phyloP scores from a whole-genome alignment of 2,888 invertebrate genomes.

The Byasa hedistus region DNA sequence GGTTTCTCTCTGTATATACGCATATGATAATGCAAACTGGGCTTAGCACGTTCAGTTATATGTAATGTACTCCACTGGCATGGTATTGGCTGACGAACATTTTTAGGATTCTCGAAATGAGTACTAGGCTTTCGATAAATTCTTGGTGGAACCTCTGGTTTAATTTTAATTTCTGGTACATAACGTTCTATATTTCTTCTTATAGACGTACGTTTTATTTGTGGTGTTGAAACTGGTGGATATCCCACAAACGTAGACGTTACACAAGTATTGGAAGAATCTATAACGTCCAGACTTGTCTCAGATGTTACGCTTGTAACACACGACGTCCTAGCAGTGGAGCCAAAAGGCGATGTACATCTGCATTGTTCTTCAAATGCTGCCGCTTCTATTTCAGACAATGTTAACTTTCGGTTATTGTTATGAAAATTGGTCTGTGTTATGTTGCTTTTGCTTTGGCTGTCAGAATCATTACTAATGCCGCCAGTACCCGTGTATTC shows the following conservation, averaged over 20 bases:
- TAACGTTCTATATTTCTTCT: conserved; percentile 67
- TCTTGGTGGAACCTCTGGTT: conserved; percentile 72
- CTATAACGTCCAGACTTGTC: conserved; percentile 77
- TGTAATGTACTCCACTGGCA: conserved; percentile 76
- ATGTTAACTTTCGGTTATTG: conserved; percentile 65
- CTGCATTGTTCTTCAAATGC: conserved; percentile 85
- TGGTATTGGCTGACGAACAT: conserved; percentile 65
- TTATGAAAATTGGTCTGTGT: conserved; percentile 56
- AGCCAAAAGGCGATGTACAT: conserved; percentile 86
- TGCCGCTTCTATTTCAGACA: conserved; percentile 80
- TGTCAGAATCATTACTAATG: conserved; percentile 62
- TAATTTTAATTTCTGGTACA: conserved; percentile 65
- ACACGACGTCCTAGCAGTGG: conserved; percentile 84
- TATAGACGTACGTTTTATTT: conserved; percentile 76
- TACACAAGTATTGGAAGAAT: conserved; percentile 75
- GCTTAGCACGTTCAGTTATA: conserved; percentile 71
- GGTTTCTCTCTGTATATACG: conserved; percentile 69
- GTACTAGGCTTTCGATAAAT: conserved; percentile 71
- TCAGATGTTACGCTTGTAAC: conserved; percentile 80
- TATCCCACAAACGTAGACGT: conserved; percentile 72
- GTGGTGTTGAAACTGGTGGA: conserved; percentile 67
- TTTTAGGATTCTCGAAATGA: conserved; percentile 71
- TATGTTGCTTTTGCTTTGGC: conserved; percentile 59
- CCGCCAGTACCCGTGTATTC: conserved; percentile 53
- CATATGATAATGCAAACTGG: conserved; percentile 76